Percentiles rank a stretch among this genome's conserved stretches.
phyloP scores from a whole-genome alignment of 2,797 vertebrate species.

The Iguana delicatissima region DNA sequence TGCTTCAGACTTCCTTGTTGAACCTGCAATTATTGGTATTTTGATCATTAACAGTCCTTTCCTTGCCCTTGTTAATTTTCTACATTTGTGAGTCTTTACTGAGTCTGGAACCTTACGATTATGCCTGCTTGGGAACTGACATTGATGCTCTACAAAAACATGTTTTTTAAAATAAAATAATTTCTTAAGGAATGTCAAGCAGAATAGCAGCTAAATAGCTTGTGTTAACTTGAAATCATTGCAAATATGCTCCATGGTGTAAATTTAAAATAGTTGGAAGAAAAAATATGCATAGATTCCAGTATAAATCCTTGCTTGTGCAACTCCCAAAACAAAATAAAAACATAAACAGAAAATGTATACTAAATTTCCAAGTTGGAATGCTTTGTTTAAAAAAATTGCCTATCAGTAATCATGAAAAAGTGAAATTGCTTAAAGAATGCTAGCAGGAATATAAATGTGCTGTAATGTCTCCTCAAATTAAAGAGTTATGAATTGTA shows the following conservation, averaged over 20 bases:
- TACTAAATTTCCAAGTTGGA: fast-evolving
- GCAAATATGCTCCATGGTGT: not conserved
- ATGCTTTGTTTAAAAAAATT: not conserved
- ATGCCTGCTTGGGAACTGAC: slow-evolving; percentile 61
- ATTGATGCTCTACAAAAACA: slow-evolving; percentile 47
- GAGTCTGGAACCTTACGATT: slow-evolving; percentile 62
- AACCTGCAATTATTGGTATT: slow-evolving; percentile 61
- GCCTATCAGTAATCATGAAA: not conserved
- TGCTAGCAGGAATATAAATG: not conserved
- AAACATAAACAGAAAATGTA: fast-evolving
- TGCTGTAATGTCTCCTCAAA: not conserved
- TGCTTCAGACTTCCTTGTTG: slow-evolving; percentile 81
- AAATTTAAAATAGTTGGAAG: not conserved
- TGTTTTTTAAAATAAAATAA: slow-evolving; percentile 64
- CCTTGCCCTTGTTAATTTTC: slow-evolving; percentile 65
- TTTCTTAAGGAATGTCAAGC: slow-evolving; percentile 58
- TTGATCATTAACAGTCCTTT: slow-evolving; percentile 66
- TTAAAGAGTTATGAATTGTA: not conserved
- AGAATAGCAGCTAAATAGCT: not conserved
- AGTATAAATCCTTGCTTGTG: fast-evolving
- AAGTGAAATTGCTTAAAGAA: fast-evolving
- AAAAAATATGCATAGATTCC: fast-evolving
- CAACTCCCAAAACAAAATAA: too few species aligned
- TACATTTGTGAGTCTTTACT: slow-evolving; percentile 61
- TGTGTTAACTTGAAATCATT: not conserved